Base-by-base conservation (phyloP, 2,888 invertebrate species). In the Tromatobia lineatoria region DNA sequence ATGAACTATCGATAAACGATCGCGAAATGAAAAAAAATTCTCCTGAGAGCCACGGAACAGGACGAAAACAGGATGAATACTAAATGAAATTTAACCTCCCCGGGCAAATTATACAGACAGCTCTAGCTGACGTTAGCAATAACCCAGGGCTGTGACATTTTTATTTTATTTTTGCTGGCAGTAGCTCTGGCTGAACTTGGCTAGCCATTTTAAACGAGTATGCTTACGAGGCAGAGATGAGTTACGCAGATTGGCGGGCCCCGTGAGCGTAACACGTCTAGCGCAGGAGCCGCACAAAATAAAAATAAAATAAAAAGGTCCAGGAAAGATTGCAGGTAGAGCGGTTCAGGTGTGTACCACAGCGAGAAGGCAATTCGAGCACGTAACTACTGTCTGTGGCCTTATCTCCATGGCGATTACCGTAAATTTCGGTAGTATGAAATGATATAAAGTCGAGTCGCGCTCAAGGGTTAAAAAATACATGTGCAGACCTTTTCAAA, bases 221-320 rank as follows among this genome's bases (percentile, higher is more conserved):
- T 54, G 29, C 45, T 66, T 29, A 57, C 67, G 57, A 66, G 67
- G 42, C 76, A 50, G 61, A 76, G 80, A 85, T 77, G 84, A 84
- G 64, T 86, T 74, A 85, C 70, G 54, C 71, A 84, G 80, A 86
- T 85, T 82, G 84, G 67, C 67, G 34, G 10, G 38, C 57, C 15
- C 52, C 57, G 42, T 15, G 73, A 73, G 73, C 57, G 45, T 73
- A 59, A 59, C n/a, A 34, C 45, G 73, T 73, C 61, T 34, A 50
- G 66, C 38, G 50, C 42, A 52, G 66, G 20, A 76, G 29, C 29
- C 20, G 45, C 59, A 57, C 13, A 13, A 42, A 15, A 42, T 6
- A 45, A 59, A 59, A 61, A 47, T 69, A 20, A 18, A 66, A 34
- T 54, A 80, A 81, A 74, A 82, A 77, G 71, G 29, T n/a, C 29